These are phyloP conservation scores for Chondrilla cf. caribensis DNA, from an alignment of 37 sponge, comb jelly and placozoan species.

Conservation along the genomic window DNA sequence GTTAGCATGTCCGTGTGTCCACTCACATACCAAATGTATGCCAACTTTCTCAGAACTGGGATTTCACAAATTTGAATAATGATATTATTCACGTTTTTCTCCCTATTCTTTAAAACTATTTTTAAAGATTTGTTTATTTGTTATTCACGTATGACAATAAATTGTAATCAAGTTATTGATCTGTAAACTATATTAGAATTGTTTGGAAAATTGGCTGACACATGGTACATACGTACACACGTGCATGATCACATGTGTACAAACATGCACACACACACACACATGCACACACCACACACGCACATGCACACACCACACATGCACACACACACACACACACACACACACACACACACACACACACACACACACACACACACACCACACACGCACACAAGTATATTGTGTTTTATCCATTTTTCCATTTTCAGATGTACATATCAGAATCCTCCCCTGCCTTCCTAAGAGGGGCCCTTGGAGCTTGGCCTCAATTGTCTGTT, in stretches of 20 bases:
- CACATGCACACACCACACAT: too few relatives aligned
- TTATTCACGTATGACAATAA: too few relatives aligned
- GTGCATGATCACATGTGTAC: not conserved
- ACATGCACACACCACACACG: slow-evolving; percentile 15
- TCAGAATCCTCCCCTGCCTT: slow-evolving; percentile 63
- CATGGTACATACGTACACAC: slow-evolving; percentile 16
- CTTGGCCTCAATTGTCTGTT: slow-evolving; percentile 68
- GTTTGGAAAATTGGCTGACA: too few relatives aligned
- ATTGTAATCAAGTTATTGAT: too few relatives aligned
- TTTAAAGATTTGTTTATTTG: too few relatives aligned
- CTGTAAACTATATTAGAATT: too few relatives aligned
- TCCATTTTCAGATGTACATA: slow-evolving; percentile 63
- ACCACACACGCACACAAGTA: not conserved
- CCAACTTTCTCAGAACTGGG: too few relatives aligned
- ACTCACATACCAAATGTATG: too few relatives aligned
- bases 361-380: slow-evolving; percentile 18
- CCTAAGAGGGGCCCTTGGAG: slow-evolving; percentile 63
- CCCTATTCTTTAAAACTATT: not conserved
- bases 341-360: slow-evolving; percentile 24
- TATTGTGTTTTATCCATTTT: not conserved
- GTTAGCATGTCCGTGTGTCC: not conserved
- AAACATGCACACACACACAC: slow-evolving; percentile 20
- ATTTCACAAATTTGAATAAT: too few relatives aligned
- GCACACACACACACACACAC: slow-evolving; percentile 27
- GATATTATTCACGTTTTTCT: too few relatives aligned